Base-by-base conservation (phyloP, 30 jellyfish, hydroid and myxozoan species). In the Turritopsis dohrnii region DNA sequence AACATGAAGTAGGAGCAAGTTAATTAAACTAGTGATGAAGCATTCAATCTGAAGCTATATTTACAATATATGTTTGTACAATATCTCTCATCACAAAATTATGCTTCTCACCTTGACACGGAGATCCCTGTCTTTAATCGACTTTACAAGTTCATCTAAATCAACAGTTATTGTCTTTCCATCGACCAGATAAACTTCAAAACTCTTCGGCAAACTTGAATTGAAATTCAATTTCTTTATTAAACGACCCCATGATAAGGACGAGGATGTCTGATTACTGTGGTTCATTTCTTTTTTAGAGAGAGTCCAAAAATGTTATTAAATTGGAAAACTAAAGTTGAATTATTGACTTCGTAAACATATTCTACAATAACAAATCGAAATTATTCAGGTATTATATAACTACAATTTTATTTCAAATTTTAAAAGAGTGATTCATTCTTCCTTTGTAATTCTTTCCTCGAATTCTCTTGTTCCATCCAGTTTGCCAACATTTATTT, bases 21-120 rank as follows among this genome's bases (percentile, higher is more conserved):
- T n/a, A n/a, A n/a, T n/a, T n/a, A n/a, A n/a, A n/a, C n/a, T n/a
- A n/a, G n/a, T n/a, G n/a, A n/a, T n/a, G n/a, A n/a, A n/a, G n/a
- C n/a, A n/a, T n/a, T n/a, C n/a, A n/a, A n/a, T n/a, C n/a, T n/a
- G n/a, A n/a, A n/a, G n/a, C n/a, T n/a, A 41, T 41, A 41, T 13
- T 41, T 41, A 13, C 60, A 41, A 41, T 41, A 13, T 5, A 41
- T 41, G 60, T 41, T n/a, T n/a, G n/a, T n/a, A n/a, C n/a, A n/a
- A 41, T 41, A 41, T 41, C 13, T 41, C 60, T 41, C 5, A 13
- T n/a, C n/a, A n/a, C n/a, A 79, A 30, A 28, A 60, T 29, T 21
- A 28, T 79, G 80, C 31, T 8, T n/a, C 81, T 79, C 21, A 80
- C 87, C 65, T 31, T 80, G 54, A 80, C 87, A 41, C 41, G 54